Percentiles rank a stretch among this genome's conserved stretches.
Evolutionary conservation across 2,888 invertebrate species (phyloP).

Genomic region (Eugnorisma glareosa): DNA sequence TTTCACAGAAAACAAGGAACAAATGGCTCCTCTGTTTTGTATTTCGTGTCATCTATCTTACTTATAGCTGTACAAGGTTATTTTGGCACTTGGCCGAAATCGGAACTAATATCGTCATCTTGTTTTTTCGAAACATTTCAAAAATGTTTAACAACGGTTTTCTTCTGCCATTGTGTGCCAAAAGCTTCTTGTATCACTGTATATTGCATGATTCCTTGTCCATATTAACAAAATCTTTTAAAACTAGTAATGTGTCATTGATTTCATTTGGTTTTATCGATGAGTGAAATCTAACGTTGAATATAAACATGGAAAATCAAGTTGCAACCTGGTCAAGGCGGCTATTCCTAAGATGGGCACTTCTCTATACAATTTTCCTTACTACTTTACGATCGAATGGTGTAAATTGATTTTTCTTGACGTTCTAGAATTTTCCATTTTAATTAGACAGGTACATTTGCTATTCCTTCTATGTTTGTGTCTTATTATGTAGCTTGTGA

Average conservation of each 20-base stretch:
- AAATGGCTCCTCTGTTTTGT: background rate
- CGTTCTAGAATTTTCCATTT: slow-evolving; percentile 17
- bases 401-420: slow-evolving; percentile 30
- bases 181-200: background rate
- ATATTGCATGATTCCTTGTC: background rate
- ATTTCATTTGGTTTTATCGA: slow-evolving; percentile 27
- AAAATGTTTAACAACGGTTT: background rate
- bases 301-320: slow-evolving; percentile 54
- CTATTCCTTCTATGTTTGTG: background rate
- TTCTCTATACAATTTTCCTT: slow-evolving; percentile 64
- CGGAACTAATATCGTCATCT: background rate
- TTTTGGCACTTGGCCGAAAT: background rate
- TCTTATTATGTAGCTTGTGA: background rate
- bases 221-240: background rate
- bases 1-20: background rate
- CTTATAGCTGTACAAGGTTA: background rate
- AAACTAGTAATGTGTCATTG: slow-evolving; percentile 16
- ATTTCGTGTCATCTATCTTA: background rate
- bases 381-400: slow-evolving; percentile 33
- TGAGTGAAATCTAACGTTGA: slow-evolving; percentile 61
- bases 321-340: slow-evolving; percentile 50
- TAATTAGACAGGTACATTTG: background rate
- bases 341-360: slow-evolving; percentile 58
- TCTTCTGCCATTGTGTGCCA: background rate
- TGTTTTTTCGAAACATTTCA: background rate